Evolutionary conservation across 2,888 invertebrate genomes (phyloP).

Genomic region (Tryphoninae sp.): DNA sequence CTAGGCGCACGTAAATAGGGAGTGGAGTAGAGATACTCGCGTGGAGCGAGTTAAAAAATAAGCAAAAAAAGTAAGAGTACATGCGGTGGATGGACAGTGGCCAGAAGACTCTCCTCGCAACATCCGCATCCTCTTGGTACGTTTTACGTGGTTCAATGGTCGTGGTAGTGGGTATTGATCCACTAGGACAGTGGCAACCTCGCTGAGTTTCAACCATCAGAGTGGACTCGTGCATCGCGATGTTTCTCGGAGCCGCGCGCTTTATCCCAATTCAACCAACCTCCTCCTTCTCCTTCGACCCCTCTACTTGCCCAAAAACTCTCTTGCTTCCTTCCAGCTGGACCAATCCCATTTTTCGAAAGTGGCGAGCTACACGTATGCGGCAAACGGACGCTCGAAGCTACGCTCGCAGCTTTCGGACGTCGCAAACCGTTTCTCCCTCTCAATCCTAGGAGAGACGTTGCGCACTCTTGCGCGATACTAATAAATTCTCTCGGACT

Average conservation of each 20-base stretch:
- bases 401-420: conserved; percentile 25
- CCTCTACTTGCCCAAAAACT: conserved; percentile 36
- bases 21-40: conserved; percentile 1
- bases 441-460: background rate
- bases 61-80: conserved; percentile 38
- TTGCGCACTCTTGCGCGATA: conserved; percentile 16
- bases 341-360: conserved; percentile 49
- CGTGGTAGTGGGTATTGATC: conserved; percentile 61
- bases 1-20: conserved; percentile 3
- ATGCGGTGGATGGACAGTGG: conserved; percentile 15
- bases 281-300: conserved; percentile 18
- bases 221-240: conserved; percentile 62
- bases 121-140: conserved; percentile 41
- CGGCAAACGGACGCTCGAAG: conserved; percentile 5
- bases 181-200: conserved; percentile 45
- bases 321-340: conserved; percentile 36
- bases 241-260: conserved; percentile 48
- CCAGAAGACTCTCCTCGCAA: conserved; percentile 38
- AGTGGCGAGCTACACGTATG: background rate
- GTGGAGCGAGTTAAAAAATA: conserved; percentile 17
- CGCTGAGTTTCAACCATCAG: conserved; percentile 53
- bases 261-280: conserved; percentile 63
- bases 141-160: conserved; percentile 50
- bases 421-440: conserved; percentile 19
- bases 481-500: conserved; percentile 52